These are phyloP conservation scores for Upupa epops DNA, from an alignment of 2,113 vertebrate genomes.

Conservation along the genomic window DNA sequence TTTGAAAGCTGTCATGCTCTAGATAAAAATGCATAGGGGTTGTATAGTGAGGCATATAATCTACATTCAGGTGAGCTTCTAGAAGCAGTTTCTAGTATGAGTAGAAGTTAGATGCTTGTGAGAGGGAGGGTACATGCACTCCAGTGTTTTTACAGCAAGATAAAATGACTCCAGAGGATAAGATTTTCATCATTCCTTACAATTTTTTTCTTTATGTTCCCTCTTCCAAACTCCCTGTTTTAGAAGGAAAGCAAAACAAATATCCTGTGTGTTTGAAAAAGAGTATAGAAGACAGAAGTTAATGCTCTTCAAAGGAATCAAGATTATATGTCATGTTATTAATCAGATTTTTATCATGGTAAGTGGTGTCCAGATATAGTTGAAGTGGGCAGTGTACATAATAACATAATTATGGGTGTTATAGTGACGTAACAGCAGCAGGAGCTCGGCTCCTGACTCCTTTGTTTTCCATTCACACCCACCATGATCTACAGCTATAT, in stretches of 20 bases:
- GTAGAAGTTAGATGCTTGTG: not conserved
- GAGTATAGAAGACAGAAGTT: constrained; percentile 41
- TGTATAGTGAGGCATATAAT: not conserved
- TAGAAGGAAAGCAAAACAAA: constrained; percentile 34
- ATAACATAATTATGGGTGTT: constrained; percentile 74
- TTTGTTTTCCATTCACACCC: constrained; percentile 81
- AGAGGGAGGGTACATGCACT: not conserved
- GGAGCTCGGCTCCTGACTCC: constrained; percentile 71
- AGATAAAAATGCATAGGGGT: not conserved
- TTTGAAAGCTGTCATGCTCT: not conserved
- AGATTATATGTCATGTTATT: constrained; percentile 63
- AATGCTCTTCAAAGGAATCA: constrained; percentile 64
- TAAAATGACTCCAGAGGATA: not conserved
- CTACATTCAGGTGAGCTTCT: not conserved
- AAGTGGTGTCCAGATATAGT: constrained; percentile 64
- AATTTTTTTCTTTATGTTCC: not conserved
- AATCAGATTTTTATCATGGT: constrained; percentile 71
- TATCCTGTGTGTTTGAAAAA: constrained; percentile 44
- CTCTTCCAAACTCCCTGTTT: not conserved
- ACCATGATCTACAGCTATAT: constrained; percentile 75
- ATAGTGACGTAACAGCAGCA: constrained; percentile 72
- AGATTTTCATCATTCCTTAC: not conserved
- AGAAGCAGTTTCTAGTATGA: not conserved
- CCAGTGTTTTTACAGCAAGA: not conserved
- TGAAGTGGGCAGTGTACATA: constrained; percentile 69